phyloP scores from a whole-genome alignment of 1,140 invertebrate species.

The Drosophila ercepeae region DNA sequence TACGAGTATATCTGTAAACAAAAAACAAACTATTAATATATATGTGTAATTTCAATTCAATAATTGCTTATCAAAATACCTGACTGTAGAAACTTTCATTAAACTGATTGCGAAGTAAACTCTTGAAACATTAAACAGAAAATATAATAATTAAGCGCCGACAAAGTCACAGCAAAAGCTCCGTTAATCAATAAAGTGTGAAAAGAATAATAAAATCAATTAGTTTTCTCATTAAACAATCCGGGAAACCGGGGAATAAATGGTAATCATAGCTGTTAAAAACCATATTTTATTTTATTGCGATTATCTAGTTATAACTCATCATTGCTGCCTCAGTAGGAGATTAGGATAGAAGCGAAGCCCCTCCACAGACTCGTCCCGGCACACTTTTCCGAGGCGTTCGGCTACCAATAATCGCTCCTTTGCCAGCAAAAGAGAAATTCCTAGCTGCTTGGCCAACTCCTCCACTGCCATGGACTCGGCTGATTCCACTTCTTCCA shows the following conservation, averaged over 20 bases:
- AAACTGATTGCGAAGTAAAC: slow-evolving; percentile 34
- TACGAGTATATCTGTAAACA: slow-evolving; percentile 68
- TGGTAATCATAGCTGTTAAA: neutral
- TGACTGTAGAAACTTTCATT: slow-evolving; percentile 79
- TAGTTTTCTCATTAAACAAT: slow-evolving; percentile 5
- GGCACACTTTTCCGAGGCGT: slow-evolving; percentile 92
- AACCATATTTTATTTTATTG: slow-evolving; percentile 11
- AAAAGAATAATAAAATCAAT: slow-evolving; percentile 38
- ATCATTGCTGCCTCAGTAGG: slow-evolving; percentile 85
- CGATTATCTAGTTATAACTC: slow-evolving; percentile 3
- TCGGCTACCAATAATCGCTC: slow-evolving; percentile 94
- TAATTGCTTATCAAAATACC: slow-evolving; percentile 81
- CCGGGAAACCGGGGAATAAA: too few species aligned
- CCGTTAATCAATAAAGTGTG: slow-evolving; percentile 65
- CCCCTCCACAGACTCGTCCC: slow-evolving; percentile 97
- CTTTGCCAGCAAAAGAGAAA: slow-evolving; percentile 94
- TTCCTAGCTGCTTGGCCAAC: slow-evolving; percentile 90
- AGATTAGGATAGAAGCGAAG: slow-evolving; percentile 96
- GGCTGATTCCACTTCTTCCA: slow-evolving; percentile 89
- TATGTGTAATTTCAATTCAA: slow-evolving; percentile 73
- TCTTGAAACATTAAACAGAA: slow-evolving; percentile 35
- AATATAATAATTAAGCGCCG: slow-evolving; percentile 48
- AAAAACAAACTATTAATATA: slow-evolving; percentile 53
- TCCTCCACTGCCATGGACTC: slow-evolving; percentile 93
- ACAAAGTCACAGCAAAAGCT: slow-evolving; percentile 57